Evolutionary conservation across 2,113 vertebrate species (phyloP).

Genomic region (Regulus satrapa): DNA sequence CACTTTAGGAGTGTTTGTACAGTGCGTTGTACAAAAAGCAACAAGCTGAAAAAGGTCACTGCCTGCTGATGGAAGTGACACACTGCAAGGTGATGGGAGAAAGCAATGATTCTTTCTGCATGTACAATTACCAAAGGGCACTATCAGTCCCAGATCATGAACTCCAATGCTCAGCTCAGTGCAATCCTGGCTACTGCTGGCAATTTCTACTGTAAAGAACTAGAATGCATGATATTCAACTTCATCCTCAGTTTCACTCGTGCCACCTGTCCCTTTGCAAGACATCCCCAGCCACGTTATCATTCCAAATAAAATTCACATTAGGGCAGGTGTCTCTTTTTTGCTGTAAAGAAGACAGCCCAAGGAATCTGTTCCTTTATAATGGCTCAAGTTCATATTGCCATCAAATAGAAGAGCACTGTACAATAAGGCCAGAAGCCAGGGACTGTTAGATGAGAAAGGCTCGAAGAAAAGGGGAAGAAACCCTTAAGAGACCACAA

Average conservation of each 20-base stretch:
- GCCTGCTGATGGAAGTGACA: neutral
- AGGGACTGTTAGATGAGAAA: neutral
- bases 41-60: neutral
- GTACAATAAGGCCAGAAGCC: neutral
- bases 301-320: neutral
- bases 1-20: neutral
- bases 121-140: neutral
- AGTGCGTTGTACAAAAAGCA: fast-evolving
- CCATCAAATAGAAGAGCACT: neutral
- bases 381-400: neutral
- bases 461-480: neutral
- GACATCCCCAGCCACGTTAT: fast-evolving
- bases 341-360: neutral
- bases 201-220: neutral
- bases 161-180: neutral
- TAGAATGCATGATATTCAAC: neutral
- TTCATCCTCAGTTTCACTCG: neutral
- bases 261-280: neutral
- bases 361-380: neutral
- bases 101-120: neutral
- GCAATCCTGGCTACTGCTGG: neutral
- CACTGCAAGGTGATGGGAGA: neutral
- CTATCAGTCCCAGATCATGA: neutral
- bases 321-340: neutral
- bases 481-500: neutral